These are phyloP conservation scores for Shinisaurus crocodilurus DNA, from an alignment of 2,113 vertebrate genomes.

Conservation along the genomic window DNA sequence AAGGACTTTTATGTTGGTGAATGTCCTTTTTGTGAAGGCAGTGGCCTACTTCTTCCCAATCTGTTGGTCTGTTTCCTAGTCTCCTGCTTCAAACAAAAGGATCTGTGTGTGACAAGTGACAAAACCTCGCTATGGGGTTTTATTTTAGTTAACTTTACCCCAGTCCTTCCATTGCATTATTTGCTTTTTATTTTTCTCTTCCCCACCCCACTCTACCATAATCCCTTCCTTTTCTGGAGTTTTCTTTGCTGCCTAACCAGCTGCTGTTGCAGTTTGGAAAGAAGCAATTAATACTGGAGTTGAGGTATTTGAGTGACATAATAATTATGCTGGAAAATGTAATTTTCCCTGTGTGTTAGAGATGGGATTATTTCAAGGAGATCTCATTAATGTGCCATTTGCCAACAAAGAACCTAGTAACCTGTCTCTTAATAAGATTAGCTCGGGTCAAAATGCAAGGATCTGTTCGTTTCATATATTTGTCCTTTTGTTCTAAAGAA, in stretches of 20 bases:
- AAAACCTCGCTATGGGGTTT: neutral
- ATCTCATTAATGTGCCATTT: constrained; percentile 73
- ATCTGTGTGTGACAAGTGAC: constrained; percentile 7
- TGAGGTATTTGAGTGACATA: constrained; percentile 70
- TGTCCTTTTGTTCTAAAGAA: constrained; percentile 66
- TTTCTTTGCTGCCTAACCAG: constrained; percentile 53
- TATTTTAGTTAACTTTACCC: neutral
- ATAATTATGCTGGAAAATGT: constrained; percentile 75
- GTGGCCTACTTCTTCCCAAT: neutral
- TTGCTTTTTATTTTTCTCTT: constrained; percentile 5
- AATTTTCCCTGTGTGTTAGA: constrained; percentile 75
- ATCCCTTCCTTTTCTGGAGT: constrained; percentile 41
- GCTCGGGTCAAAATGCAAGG: constrained; percentile 58
- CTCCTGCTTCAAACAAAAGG: neutral
- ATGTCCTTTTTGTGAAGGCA: neutral
- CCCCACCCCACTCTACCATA: neutral
- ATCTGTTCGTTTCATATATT: constrained; percentile 59
- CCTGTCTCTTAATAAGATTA: constrained; percentile 75
- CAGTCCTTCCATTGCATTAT: neutral
- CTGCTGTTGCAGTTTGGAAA: constrained; percentile 61
- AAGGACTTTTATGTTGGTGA: neutral
- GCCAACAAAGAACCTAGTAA: constrained; percentile 67
- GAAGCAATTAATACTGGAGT: constrained; percentile 70
- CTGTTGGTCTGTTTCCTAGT: neutral
- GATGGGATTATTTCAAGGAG: constrained; percentile 74